phyloP scores from a whole-genome alignment of 2,797 vertebrate species.

The Scyliorhinus canicula region DNA sequence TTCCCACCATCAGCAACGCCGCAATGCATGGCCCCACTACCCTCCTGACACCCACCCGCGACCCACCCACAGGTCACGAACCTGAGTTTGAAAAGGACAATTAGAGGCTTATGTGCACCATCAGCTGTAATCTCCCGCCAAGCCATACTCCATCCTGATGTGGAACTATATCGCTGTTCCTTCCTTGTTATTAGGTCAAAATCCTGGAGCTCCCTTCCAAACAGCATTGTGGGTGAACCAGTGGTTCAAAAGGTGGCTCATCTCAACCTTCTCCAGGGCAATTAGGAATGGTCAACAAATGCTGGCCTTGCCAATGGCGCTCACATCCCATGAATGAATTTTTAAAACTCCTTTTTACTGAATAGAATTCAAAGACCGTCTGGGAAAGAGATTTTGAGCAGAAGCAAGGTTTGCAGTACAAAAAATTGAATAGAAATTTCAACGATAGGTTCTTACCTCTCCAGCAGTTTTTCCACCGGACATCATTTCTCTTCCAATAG shows the following conservation, averaged over 20 bases:
- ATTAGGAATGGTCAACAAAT: neutral
- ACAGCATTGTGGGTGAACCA: neutral
- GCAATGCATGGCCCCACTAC: too few species aligned
- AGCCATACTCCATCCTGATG: too few species aligned
- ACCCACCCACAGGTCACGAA: too few species aligned
- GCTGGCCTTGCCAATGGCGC: neutral
- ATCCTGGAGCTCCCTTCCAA: too few species aligned
- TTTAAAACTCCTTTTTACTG: neutral
- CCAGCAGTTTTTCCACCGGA: slow-evolving; percentile 61
- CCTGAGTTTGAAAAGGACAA: too few species aligned
- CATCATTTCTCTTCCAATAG: slow-evolving; percentile 57
- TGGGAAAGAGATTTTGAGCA: neutral
- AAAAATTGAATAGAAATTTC: neutral
- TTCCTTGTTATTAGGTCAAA: too few species aligned
- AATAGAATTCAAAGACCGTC: neutral
- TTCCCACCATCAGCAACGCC: too few species aligned
- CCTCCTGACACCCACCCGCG: too few species aligned
- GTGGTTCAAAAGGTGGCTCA: neutral
- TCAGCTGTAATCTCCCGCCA: too few species aligned
- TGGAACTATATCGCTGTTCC: too few species aligned
- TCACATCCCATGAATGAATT: neutral
- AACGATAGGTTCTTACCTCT: slow-evolving; percentile 51
- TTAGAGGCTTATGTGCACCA: too few species aligned
- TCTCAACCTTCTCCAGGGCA: neutral
- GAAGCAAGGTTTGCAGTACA: neutral